Conservation (phyloP, 2,888 invertebrate genomes). For the Branchellion lobata region DNA sequence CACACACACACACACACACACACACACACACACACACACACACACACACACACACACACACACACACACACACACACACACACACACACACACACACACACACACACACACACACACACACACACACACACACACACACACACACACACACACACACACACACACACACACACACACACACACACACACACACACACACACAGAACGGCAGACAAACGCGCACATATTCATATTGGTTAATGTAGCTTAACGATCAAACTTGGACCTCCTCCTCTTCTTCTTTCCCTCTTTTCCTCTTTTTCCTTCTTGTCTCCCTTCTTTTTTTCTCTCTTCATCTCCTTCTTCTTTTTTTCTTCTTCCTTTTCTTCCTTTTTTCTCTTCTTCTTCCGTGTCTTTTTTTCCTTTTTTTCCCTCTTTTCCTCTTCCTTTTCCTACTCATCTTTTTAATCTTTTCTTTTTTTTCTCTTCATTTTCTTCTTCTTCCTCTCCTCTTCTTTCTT, state of each 20-base stretch:
- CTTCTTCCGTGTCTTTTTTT: background rate
- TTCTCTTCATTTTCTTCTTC: too few species aligned
- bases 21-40: too few species aligned
- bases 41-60: too few species aligned
- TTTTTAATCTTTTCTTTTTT: too few species aligned
- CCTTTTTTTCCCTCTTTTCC: background rate
- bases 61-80: too few species aligned
- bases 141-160: background rate
- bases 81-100: background rate
- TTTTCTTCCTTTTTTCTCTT: background rate
- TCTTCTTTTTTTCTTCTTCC: background rate
- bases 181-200: background rate
- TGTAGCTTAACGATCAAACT: background rate
- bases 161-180: conserved; percentile 17
- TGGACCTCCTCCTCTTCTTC: background rate
- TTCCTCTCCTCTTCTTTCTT: too few species aligned
- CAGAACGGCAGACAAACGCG: background rate
- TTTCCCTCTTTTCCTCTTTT: background rate
- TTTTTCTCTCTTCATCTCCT: background rate
- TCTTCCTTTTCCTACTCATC: background rate
- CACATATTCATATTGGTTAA: background rate
- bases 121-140: conserved; percentile 9
- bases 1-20: too few species aligned
- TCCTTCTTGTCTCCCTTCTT: background rate
- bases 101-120: background rate